Evolutionary conservation across 2,113 vertebrate species (phyloP).

Genomic region (Ageneiosus marmoratus): DNA sequence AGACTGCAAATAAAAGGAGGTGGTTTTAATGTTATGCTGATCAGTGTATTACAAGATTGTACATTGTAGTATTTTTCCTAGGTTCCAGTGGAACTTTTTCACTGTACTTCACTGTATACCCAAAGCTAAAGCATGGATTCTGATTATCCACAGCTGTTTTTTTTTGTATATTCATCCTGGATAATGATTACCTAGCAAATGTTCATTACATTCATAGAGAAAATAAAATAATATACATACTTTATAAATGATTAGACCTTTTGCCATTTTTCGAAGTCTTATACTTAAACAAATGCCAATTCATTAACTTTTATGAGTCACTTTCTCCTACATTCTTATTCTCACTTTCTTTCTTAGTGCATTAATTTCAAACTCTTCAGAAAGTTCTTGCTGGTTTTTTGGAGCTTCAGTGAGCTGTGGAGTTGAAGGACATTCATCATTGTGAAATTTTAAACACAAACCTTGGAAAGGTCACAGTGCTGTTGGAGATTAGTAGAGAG

Average conservation of each 20-base stretch:
- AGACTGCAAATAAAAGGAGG: too few relatives aligned
- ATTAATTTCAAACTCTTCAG: constrained; percentile 22
- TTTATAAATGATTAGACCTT: neutral
- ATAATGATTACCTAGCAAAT: neutral
- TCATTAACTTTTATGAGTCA: neutral
- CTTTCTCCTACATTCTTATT: neutral
- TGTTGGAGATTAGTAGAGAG: constrained; percentile 73
- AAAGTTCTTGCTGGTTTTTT: constrained; percentile 3
- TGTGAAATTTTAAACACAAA: constrained; percentile 54
- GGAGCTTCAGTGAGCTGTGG: constrained; percentile 6
- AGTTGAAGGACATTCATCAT: constrained; percentile 38
- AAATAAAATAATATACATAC: neutral
- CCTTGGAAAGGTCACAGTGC: constrained; percentile 72
- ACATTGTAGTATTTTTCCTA: too few relatives aligned
- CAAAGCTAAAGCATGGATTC: neutral
- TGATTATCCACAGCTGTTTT: neutral
- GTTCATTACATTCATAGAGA: too few relatives aligned
- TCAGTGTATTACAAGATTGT: too few relatives aligned
- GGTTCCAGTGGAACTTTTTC: too few relatives aligned
- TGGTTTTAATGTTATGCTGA: too few relatives aligned
- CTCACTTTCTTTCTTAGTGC: neutral
- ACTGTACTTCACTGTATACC: too few relatives aligned
- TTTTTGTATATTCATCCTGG: neutral
- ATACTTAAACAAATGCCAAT: neutral
- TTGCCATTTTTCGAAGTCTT: neutral